Evolutionary conservation across 1,140 invertebrate genomes (phyloP).

Genomic region (Marisa cornuarietis): DNA sequence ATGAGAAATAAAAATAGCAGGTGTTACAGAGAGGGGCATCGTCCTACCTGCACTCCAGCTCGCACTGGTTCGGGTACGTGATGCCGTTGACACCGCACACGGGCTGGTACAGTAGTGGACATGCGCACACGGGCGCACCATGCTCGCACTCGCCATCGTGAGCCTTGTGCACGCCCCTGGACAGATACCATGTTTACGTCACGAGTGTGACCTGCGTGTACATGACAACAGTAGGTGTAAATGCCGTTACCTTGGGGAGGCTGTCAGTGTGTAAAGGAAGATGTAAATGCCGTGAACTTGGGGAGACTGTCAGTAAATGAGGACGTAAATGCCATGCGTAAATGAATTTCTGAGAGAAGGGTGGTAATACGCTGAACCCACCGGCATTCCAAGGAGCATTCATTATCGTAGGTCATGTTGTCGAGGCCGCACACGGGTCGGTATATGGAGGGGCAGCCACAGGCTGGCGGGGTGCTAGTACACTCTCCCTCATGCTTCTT

Average conservation of each 20-base stretch:
- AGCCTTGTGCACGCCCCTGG: neutral
- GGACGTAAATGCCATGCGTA: too few species aligned
- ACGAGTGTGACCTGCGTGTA: too few species aligned
- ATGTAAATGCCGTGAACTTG: too few species aligned
- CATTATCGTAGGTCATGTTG: slow-evolving; percentile 72
- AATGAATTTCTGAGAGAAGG: too few species aligned
- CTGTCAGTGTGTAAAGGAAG: too few species aligned
- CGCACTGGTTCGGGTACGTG: slow-evolving; percentile 71
- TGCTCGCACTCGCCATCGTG: slow-evolving; percentile 14
- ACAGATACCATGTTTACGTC: neutral
- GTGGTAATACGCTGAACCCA: neutral
- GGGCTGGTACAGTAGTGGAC: slow-evolving; percentile 12
- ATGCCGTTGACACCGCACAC: slow-evolving; percentile 14
- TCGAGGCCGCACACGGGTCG: slow-evolving; percentile 63
- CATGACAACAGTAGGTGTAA: too few species aligned
- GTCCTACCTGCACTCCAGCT: slow-evolving; percentile 27
- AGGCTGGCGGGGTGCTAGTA: neutral
- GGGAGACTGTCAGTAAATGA: too few species aligned
- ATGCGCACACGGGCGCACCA: neutral
- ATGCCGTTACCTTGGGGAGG: too few species aligned
- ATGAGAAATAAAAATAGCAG: too few species aligned
- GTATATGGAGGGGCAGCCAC: slow-evolving; percentile 20
- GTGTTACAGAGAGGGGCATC: neutral
- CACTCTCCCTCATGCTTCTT: slow-evolving; percentile 23
- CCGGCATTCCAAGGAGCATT: slow-evolving; percentile 59